Evolutionary conservation across 2,888 invertebrate species (phyloP).

Genomic region (Ennomos erosarius): DNA sequence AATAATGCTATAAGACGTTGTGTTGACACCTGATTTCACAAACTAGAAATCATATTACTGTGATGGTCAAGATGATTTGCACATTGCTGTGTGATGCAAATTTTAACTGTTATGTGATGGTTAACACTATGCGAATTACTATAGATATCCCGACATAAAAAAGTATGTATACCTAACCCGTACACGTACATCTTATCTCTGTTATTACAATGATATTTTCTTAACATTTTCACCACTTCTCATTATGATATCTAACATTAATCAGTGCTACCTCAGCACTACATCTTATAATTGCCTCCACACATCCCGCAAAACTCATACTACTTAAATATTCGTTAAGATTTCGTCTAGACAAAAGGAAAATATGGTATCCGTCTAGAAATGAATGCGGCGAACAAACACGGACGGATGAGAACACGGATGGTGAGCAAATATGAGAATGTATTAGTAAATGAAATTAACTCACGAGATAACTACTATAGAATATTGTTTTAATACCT

Average conservation of each 20-base stretch:
- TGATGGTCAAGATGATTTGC: too few species aligned
- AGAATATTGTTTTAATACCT: constrained; percentile 50
- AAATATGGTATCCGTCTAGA: constrained; percentile 77
- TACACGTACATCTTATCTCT: too few species aligned
- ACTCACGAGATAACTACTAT: constrained; percentile 68
- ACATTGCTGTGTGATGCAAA: too few species aligned
- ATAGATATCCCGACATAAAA: too few species aligned
- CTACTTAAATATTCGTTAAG: constrained; percentile 82
- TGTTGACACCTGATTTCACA: too few species aligned
- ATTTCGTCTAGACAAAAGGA: constrained; percentile 85
- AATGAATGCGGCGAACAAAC: constrained; percentile 76
- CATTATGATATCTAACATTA: constrained; percentile 1
- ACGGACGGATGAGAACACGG: constrained; percentile 62
- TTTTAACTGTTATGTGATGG: too few species aligned
- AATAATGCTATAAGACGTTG: too few species aligned
- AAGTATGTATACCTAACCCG: too few species aligned
- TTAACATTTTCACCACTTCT: neutral
- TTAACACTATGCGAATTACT: too few species aligned
- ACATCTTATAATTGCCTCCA: constrained; percentile 32
- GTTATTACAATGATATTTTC: too few species aligned
- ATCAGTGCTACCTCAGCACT: constrained; percentile 1
- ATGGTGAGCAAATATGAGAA: constrained; percentile 68
- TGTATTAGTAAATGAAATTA: constrained; percentile 83
- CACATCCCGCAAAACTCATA: constrained; percentile 46
- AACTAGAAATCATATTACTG: too few species aligned